Conservation (phyloP, 2,888 invertebrate species). For the Athalia cordata region DNA sequence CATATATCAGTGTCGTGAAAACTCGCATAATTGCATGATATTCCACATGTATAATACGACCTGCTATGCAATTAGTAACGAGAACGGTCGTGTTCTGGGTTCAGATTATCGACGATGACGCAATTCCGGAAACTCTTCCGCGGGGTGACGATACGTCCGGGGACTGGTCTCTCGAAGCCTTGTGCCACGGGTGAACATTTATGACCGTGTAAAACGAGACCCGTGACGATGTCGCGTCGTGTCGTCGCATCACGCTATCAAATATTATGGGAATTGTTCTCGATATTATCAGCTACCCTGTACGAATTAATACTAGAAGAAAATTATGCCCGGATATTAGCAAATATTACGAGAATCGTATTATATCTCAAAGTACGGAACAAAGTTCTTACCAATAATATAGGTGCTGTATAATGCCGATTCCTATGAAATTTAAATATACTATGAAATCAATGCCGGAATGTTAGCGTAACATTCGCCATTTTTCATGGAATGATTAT, state of each 20-base stretch:
- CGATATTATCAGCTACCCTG: not conserved
- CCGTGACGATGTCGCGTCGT: not conserved
- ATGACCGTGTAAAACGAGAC: slow-evolving; percentile 23
- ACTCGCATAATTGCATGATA: no score
- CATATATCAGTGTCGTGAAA: no score
- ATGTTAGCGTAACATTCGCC: no score
- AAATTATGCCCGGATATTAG: no score
- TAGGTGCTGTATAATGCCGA: no score
- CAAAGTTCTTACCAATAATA: no score
- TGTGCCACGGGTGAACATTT: slow-evolving; percentile 11
- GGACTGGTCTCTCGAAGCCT: not conserved
- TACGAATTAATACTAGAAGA: not conserved
- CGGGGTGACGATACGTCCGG: slow-evolving; percentile 1
- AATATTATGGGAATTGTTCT: slow-evolving; percentile 15
- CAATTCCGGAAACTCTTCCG: slow-evolving; percentile 25
- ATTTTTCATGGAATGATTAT: no score
- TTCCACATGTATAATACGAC: no score
- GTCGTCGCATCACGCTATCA: not conserved
- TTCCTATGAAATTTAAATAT: no score
- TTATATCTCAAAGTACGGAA: no score
- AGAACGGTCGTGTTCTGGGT: not conserved
- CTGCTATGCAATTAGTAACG: not conserved
- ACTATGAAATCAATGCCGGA: no score
- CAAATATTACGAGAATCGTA: no score
- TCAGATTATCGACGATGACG: slow-evolving; percentile 7